Base-by-base conservation (phyloP, 2,888 invertebrate genomes). In the Lomographa bimaculata region DNA sequence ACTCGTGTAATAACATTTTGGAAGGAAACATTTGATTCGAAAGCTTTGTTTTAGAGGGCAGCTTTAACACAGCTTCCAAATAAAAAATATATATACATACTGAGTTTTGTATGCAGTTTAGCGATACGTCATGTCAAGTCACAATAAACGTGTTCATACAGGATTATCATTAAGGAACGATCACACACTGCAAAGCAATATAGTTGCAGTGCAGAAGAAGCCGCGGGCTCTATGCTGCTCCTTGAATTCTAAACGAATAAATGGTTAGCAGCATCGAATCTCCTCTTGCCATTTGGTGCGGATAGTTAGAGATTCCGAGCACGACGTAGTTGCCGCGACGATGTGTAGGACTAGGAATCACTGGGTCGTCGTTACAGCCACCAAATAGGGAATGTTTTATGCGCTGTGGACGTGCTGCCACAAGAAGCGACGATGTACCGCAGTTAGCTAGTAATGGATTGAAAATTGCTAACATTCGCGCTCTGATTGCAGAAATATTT, bases 291-390 rank as follows among this genome's bases (percentile, higher is more conserved):
- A 28, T 43, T 23, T 33, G 24, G 20, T 12, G 27, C 12, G 29
- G 30, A 30, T 32, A 26, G 41, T 35, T 36, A 21, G 12, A 21
- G 32, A 43, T 43, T 36, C 40, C 33, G 7, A 1, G 40, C 40
- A 40, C 33, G 40, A 9, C 25, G 9, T 18, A 7, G 10, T 21
- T 21, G 27, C 26, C 30, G 26, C 26, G 36, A 33, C 36, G 28
- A 27, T 27, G 10, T 27, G 17, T 7, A 37, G 25, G 25, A 43
- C 12, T 7, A 37, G 25, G 25, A 43, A 28, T 43, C 42, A 23
- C 27, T 36, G 12, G 27, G 11, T 23, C 21, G 36, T 18, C 23
- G 30, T 42, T 23, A 36, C 36, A 23, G 26, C 21, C 21, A 27
- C 30, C 35, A 26, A 30, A 36, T 35, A 35, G 25, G 26, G 19